Evolutionary conservation across 1,140 invertebrate species (phyloP), one percentile per base, ranked within the genome.

Genomic region (Cheumatopsyche charites): DNA sequence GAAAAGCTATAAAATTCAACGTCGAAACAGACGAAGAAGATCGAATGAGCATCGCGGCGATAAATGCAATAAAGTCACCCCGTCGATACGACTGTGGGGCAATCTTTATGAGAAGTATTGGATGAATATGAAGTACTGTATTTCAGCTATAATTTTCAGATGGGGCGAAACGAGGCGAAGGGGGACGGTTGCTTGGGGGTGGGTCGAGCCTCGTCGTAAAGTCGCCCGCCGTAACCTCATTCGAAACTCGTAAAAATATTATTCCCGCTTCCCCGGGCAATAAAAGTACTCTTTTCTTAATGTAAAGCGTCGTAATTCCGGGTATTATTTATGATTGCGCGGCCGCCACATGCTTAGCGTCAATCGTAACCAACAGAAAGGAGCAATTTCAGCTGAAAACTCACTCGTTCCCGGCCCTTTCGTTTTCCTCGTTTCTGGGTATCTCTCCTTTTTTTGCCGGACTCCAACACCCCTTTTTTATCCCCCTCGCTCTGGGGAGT

Each of bases 171-270:
- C 55, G n/a, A 7, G 29, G 9, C 29, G 29, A 36, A 9, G 29
- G n/a, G n/a, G n/a, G 29, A 9, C 9, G 9, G 29, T 3, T 36
- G 29, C 29, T 3, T 4, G 29, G 29, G 13, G 47, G 47, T 13
- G 9, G 19, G 17, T 4, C n/a, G 49, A 65, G 61, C 65, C 49
- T 13, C 45, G 19, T 67, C 71, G 65, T 75, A 75, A 73, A 72
- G 67, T 68, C 45, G 62, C 66, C 29, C 29, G 66, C 29, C 65
- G 26, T 75, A 72, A 72, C 73, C 67, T 72, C 73, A 72, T 75
- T 75, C 43, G 41, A 75, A 65, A 75, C 55, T 75, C 70, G 68
- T 75, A 75, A 73, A 75, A 75, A 75, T 75, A 75, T 75, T 73
- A 72, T 75, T 70, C 68, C 71, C 61, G 49, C 52, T 72, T 62